Base-by-base conservation (phyloP, 2,113 vertebrate genomes). In the Triplophysa tibetana region DNA sequence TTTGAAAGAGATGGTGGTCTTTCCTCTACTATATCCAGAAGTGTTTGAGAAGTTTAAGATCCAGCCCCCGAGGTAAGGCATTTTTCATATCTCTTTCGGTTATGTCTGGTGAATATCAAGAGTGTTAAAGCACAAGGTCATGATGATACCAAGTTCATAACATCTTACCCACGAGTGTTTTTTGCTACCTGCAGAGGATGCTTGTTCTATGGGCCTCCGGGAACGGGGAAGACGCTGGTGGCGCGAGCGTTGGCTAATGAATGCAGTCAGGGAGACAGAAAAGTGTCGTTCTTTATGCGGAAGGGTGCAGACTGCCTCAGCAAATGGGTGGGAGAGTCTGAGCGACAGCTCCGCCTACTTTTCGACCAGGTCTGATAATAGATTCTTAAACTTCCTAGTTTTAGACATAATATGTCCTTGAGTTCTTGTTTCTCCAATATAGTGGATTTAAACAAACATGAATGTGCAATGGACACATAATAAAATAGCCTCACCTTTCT, bases 241-340 rank as follows among this genome's bases (percentile, higher is more conserved):
- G 98, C 98, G 2, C 95, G 98, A 91, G 98, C 98, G 29, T 94
- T 99, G 85, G 98, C 98, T 87, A 99, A 98, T 21, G 98, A 99
- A 92, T 99, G 98, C 90, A 96, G 96, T 90, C 95, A 97, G 87
- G 98, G 97, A 81, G 96, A 99, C 85, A 95, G 92, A 88, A 99
- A 98, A 75, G 96, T 99, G 86, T 96, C 98, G 70, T 99, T 99
- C 90, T 99, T 99, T 87, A 99, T 99, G 98, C 94, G 98, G 87
- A 99, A 99, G 93, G 98, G 98, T 90, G 98, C 98, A 1, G 98
- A 99, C 91, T 99, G 98, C 91, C 94, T 99, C 88, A 99, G 98
- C 94, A 99, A 99, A 87, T 99, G 98, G 98, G 98, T 99, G 62
- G 98, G 98, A 43, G 98, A 99, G 91, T 99, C 98, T 16, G 98